These are phyloP conservation scores for Microtus oregoni DNA, from an alignment of 2,113 vertebrate species.

Conservation along the genomic window DNA sequence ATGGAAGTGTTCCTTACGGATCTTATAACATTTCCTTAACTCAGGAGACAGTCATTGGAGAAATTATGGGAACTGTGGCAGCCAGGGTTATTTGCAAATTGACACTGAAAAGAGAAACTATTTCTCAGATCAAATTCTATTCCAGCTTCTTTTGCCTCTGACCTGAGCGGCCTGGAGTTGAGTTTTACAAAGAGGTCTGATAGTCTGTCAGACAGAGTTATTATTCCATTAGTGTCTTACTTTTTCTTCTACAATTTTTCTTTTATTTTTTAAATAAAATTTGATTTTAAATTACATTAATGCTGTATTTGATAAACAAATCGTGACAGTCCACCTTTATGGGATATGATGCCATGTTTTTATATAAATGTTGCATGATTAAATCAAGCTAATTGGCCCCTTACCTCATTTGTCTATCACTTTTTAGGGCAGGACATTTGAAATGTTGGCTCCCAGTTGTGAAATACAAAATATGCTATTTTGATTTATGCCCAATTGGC, in stretches of 20 bases:
- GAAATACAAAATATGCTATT: background rate
- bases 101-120: slow-evolving; percentile 44
- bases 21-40: slow-evolving; percentile 59
- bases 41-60: slow-evolving; percentile 24
- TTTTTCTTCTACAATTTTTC: background rate
- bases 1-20: background rate
- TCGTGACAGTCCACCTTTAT: background rate
- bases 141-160: slow-evolving; percentile 41
- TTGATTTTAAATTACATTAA: background rate
- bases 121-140: slow-evolving; percentile 39
- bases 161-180: background rate
- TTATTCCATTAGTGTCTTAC: slow-evolving; percentile 18
- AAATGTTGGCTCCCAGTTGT: background rate
- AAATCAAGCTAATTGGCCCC: background rate
- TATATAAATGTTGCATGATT: background rate
- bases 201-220: background rate
- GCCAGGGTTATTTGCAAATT: slow-evolving; percentile 63
- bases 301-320: background rate
- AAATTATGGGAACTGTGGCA: slow-evolving; percentile 52
- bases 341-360: background rate
- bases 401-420: background rate
- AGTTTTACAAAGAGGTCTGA: background rate
- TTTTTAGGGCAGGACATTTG: background rate
- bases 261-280: background rate
- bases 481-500: background rate